Conservation (phyloP, 2,888 invertebrate genomes). For the Camptogramma bilineatum region DNA sequence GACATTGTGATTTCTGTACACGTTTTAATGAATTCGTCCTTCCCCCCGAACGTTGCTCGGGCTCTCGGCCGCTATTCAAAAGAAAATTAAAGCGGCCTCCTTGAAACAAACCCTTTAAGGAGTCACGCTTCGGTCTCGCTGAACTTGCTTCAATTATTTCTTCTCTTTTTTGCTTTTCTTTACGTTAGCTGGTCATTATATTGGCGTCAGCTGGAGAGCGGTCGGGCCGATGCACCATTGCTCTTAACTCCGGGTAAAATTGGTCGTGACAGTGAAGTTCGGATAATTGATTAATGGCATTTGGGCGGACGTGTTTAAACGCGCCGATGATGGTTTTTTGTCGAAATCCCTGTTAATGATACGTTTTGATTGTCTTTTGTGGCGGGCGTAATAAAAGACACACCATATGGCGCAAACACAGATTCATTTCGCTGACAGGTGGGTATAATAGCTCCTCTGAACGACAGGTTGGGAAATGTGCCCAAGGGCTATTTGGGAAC, state of each 20-base stretch:
- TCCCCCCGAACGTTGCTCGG: slow-evolving; percentile 68
- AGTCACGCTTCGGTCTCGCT: slow-evolving; percentile 79
- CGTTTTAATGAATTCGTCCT: slow-evolving; percentile 80
- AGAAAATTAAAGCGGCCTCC: slow-evolving; percentile 79
- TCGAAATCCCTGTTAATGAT: slow-evolving; percentile 78
- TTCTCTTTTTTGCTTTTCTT: slow-evolving; percentile 70
- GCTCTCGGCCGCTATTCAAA: slow-evolving; percentile 76
- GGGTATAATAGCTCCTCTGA: slow-evolving; percentile 46
- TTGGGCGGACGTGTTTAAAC: slow-evolving; percentile 80
- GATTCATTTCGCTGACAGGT: slow-evolving; percentile 71
- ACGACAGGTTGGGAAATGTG: slow-evolving; percentile 38
- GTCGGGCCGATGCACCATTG: slow-evolving; percentile 72
- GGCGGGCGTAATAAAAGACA: slow-evolving; percentile 60
- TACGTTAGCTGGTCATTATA: slow-evolving; percentile 72
- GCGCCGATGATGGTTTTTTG: slow-evolving; percentile 74
- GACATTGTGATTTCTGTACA: slow-evolving; percentile 77
- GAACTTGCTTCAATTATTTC: slow-evolving; percentile 80
- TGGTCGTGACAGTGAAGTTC: slow-evolving; percentile 76
- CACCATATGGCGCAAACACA: slow-evolving; percentile 75
- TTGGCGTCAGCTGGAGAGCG: slow-evolving; percentile 81
- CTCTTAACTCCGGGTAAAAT: slow-evolving; percentile 70
- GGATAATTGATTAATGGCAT: slow-evolving; percentile 81
- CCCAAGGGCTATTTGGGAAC: slow-evolving; percentile 27
- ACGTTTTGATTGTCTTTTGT: slow-evolving; percentile 77
- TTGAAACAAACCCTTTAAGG: slow-evolving; percentile 78